phyloP scores from a whole-genome alignment of 2,888 invertebrate species.

The Cyrtodaria siliqua region DNA sequence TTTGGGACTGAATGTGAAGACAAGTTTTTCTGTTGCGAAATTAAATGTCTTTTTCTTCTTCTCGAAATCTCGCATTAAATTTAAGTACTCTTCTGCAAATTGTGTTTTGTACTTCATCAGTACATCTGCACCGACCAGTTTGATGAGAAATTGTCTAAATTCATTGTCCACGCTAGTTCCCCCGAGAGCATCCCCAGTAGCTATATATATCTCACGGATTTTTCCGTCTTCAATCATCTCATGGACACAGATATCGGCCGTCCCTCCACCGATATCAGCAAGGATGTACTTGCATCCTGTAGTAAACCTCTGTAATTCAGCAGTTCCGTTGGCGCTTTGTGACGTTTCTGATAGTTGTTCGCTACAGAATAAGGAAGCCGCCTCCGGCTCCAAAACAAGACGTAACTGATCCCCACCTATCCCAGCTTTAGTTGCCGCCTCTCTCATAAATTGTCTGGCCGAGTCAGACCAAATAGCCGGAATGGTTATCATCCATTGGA shows the following conservation, averaged over 20 bases:
- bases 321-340: background rate
- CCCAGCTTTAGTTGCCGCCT: slow-evolving; percentile 1
- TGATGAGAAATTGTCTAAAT: background rate
- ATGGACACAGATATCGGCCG: slow-evolving; percentile 15
- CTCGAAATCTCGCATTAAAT: background rate
- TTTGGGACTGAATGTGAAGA: background rate
- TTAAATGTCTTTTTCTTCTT: background rate
- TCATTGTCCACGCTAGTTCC: background rate
- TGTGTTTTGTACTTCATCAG: background rate
- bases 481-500: slow-evolving; percentile 18
- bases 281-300: slow-evolving; percentile 3
- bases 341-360: background rate
- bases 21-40: background rate
- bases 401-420: background rate
- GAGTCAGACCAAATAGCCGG: slow-evolving; percentile 10
- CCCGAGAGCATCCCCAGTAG: background rate
- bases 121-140: background rate
- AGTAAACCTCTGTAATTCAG: background rate
- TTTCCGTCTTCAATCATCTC: slow-evolving; percentile 1
- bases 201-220: background rate
- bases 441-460: slow-evolving; percentile 16
- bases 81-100: background rate
- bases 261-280: slow-evolving; percentile 19
- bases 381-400: slow-evolving; percentile 12
- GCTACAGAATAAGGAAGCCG: slow-evolving; percentile 2